phyloP scores from a whole-genome alignment of 2,797 vertebrate genomes.

The Simalia tracyae region DNA sequence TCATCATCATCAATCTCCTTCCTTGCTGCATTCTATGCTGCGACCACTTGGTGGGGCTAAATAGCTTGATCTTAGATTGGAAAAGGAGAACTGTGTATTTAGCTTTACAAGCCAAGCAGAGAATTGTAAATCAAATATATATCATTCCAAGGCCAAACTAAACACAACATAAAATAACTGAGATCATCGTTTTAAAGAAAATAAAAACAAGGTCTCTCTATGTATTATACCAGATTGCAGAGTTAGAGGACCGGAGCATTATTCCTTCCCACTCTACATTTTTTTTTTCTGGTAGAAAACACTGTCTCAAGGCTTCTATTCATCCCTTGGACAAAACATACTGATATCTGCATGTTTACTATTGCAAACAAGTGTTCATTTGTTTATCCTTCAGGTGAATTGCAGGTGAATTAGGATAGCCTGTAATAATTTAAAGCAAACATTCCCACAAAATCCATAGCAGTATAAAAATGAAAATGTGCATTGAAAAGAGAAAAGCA shows the following conservation, averaged over 20 bases:
- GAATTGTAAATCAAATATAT: neutral
- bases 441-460: neutral
- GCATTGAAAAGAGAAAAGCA: neutral
- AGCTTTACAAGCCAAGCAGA: neutral
- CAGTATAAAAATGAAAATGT: neutral
- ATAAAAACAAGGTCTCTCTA: neutral
- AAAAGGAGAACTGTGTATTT: neutral
- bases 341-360: neutral
- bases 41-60: conserved; percentile 69
- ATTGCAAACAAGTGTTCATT: neutral
- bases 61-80: conserved; percentile 45
- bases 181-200: neutral
- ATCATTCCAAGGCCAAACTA: neutral
- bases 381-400: neutral
- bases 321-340: no score
- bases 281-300: neutral
- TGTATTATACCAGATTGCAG: neutral
- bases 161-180: neutral
- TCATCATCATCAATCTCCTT: neutral
- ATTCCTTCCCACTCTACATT: neutral
- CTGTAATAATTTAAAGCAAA: neutral
- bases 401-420: neutral
- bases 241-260: no score
- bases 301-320: neutral
- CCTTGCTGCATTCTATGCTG: conserved; percentile 51